Percentiles rank a stretch among this genome's conserved stretches.
Conservation (phyloP, 2,113 vertebrate genomes). For the Tinamus guttatus region DNA sequence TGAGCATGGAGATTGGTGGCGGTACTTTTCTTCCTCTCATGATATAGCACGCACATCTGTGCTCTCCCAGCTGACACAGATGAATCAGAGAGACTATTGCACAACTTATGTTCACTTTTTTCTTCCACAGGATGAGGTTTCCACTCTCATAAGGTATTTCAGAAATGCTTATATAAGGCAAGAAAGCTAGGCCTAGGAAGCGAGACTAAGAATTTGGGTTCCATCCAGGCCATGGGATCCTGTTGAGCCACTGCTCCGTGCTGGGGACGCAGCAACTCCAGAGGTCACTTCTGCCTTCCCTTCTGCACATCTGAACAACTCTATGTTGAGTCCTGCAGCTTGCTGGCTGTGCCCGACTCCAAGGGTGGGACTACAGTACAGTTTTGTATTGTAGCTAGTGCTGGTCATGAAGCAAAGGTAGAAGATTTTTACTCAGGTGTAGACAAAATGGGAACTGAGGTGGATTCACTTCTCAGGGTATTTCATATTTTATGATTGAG, state of each 20-base stretch:
- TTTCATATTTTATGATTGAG: background rate
- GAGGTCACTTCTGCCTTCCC: background rate
- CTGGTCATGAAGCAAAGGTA: background rate
- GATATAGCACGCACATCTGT: background rate
- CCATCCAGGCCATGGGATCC: accelerated
- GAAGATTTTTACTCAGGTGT: background rate
- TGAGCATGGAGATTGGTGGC: background rate
- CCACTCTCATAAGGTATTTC: background rate
- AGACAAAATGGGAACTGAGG: background rate
- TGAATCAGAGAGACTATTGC: background rate
- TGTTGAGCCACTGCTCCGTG: background rate
- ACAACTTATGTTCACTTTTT: background rate
- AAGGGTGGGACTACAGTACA: background rate
- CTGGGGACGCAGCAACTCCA: background rate
- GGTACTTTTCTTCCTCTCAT: background rate
- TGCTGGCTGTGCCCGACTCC: background rate
- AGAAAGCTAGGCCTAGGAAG: background rate
- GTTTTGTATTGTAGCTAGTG: background rate
- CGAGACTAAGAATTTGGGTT: background rate
- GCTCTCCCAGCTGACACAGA: background rate
- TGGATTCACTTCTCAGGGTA: background rate
- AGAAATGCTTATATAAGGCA: background rate
- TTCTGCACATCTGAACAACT: background rate
- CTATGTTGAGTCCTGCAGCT: background rate
- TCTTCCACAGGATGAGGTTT: background rate